Conservation (phyloP, 2,113 vertebrate species). For the Colinus virginianus region DNA sequence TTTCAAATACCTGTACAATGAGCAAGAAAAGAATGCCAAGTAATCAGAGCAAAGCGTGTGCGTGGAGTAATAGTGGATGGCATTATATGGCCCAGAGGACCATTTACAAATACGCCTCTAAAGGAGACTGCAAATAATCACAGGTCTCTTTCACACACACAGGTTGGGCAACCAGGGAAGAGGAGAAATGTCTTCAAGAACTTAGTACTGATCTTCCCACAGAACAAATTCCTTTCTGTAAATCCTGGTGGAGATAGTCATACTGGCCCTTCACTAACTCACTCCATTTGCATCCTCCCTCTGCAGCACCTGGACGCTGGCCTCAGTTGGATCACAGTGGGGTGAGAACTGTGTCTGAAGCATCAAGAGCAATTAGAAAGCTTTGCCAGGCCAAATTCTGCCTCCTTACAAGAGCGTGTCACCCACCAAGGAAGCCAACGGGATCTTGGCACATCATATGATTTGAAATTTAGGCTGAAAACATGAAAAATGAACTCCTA, state of each 20-base stretch:
- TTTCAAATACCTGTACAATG: background rate
- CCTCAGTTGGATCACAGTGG: accelerated
- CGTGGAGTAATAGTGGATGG: background rate
- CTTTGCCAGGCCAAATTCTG: background rate
- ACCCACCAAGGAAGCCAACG: background rate
- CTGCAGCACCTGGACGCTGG: background rate
- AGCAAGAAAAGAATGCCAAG: background rate
- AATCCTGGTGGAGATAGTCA: accelerated
- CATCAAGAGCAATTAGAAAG: background rate
- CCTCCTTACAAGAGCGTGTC: background rate
- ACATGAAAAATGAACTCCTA: background rate
- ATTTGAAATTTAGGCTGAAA: background rate
- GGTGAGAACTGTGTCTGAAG: background rate
- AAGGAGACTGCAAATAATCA: background rate
- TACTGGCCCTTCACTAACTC: background rate
- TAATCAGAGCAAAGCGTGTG: accelerated
- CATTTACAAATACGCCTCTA: background rate
- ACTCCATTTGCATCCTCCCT: background rate
- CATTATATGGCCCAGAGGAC: background rate
- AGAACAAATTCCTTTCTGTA: background rate
- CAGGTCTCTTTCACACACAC: background rate
- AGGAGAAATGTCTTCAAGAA: background rate
- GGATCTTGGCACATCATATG: background rate
- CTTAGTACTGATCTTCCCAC: background rate
- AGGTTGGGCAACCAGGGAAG: background rate